Conservation (phyloP, 2,888 invertebrate species). For the Yponomeuta plumbellus region DNA sequence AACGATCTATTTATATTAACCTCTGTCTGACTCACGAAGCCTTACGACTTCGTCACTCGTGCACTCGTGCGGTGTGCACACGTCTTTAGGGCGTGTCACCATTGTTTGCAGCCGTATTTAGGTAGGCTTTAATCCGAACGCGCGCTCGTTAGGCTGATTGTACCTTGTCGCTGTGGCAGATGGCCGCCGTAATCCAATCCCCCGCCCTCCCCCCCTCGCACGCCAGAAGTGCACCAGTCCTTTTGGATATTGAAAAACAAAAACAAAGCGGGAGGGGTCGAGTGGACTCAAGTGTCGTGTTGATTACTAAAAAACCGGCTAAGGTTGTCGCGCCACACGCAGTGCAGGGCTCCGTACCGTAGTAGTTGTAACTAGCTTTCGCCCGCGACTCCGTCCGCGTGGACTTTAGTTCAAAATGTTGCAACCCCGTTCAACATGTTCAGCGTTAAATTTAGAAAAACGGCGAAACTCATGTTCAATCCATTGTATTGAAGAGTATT, state of each 20-base stretch:
- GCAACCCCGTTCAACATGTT: too few relatives aligned
- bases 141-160: conserved; percentile 72
- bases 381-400: too few relatives aligned
- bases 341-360: too few relatives aligned
- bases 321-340: too few relatives aligned
- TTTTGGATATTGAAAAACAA: neutral
- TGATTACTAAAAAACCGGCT: too few relatives aligned
- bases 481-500: too few relatives aligned
- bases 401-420: too few relatives aligned
- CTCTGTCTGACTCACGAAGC: neutral
- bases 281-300: neutral
- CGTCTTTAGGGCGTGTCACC: neutral
- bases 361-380: too few relatives aligned
- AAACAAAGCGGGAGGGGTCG: neutral
- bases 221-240: conserved; percentile 1
- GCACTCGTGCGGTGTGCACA: neutral
- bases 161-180: conserved; percentile 63
- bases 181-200: conserved; percentile 70
- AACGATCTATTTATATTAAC: too few relatives aligned
- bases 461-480: too few relatives aligned
- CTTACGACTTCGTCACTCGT: neutral
- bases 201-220: conserved; percentile 19
- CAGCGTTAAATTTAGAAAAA: too few relatives aligned
- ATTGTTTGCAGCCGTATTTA: conserved; percentile 64
- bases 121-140: conserved; percentile 65